Percentiles rank a stretch among this genome's conserved stretches.
Evolutionary conservation across 2,888 invertebrate species (phyloP).

Genomic region (Agriopis marginaria): DNA sequence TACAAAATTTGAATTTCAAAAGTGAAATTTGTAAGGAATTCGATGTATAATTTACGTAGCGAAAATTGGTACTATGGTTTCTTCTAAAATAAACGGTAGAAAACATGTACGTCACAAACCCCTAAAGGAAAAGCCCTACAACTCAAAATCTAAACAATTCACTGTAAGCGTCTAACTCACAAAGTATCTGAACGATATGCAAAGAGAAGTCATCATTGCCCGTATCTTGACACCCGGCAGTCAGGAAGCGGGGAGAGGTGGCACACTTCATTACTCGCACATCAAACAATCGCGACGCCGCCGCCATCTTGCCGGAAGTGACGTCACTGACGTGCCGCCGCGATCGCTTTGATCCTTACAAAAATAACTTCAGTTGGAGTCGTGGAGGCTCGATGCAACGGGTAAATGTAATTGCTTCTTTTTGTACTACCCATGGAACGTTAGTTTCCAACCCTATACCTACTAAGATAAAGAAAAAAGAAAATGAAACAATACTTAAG

Average conservation of each 20-base stretch:
- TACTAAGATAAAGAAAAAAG: not conserved
- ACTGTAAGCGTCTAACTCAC: conserved; percentile 39
- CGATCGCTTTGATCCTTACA: conserved; percentile 82
- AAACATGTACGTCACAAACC: not conserved
- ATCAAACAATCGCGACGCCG: conserved; percentile 83
- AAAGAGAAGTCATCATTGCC: conserved; percentile 71
- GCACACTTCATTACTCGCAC: conserved; percentile 86
- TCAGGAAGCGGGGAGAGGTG: conserved; percentile 78
- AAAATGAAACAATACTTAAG: not conserved
- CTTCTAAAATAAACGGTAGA: too few relatives aligned
- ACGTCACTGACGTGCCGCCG: conserved; percentile 74
- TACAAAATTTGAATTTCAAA: too few relatives aligned
- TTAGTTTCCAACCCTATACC: not conserved
- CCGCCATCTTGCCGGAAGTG: conserved; percentile 85
- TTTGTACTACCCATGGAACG: conserved; percentile 9
- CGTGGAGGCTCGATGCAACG: conserved; percentile 54
- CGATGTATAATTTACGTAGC: too few relatives aligned
- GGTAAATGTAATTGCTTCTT: conserved; percentile 67
- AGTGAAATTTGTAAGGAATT: too few relatives aligned
- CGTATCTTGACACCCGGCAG: conserved; percentile 82
- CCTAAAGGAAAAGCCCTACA: not conserved
- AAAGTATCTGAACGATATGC: conserved; percentile 64
- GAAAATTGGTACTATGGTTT: too few relatives aligned
- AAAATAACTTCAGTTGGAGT: conserved; percentile 72
- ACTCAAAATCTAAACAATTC: conserved; percentile 37